Evolutionary conservation across 2,888 invertebrate species (phyloP).

Genomic region (Rotaria socialis): DNA sequence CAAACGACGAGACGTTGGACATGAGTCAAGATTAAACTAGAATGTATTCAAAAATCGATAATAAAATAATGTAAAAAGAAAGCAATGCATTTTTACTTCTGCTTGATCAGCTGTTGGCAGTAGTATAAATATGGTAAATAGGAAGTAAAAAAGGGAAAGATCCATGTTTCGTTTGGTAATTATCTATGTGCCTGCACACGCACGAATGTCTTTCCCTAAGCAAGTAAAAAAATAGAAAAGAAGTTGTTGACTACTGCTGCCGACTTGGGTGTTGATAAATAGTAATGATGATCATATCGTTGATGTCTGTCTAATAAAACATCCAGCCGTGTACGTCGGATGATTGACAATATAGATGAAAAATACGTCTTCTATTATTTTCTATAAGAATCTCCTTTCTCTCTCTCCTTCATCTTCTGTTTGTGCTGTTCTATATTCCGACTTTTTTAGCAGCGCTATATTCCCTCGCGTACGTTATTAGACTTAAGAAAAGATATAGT

Average conservation of each 20-base stretch:
- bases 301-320: not conserved
- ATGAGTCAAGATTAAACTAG: not conserved
- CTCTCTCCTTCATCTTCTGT: not conserved
- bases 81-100: not conserved
- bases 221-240: not conserved
- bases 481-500: not conserved
- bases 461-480: not conserved
- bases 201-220: not conserved
- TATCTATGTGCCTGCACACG: not conserved
- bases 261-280: not conserved
- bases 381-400: not conserved
- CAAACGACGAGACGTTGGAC: conserved; percentile 28
- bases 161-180: not conserved
- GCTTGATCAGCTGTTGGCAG: not conserved
- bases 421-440: not conserved
- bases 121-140: not conserved
- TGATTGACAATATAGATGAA: not conserved
- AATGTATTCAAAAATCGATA: not conserved
- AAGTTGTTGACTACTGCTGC: not conserved
- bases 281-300: conserved; percentile 2
- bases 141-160: not conserved
- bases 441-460: not conserved
- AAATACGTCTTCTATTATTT: not conserved
- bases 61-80: no score
- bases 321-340: not conserved